These are phyloP conservation scores for Apotomis betuletana DNA, from an alignment of 2,888 invertebrate genomes.

Conservation along the genomic window DNA sequence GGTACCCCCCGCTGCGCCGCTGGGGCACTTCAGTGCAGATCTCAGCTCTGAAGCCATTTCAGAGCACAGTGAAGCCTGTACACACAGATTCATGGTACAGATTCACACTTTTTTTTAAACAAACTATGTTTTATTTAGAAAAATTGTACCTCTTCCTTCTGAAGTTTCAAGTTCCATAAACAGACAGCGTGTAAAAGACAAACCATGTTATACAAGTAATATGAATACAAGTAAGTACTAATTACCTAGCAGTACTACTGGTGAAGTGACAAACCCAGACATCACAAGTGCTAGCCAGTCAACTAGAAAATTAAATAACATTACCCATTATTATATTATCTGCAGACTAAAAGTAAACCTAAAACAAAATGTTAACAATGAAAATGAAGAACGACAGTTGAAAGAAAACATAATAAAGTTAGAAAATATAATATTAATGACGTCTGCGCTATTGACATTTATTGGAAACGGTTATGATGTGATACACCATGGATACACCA, in stretches of 20 bases:
- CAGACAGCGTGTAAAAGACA: constrained; percentile 40
- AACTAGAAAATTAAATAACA: constrained; percentile 19
- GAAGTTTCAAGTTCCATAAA: constrained; percentile 47
- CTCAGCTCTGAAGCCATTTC: constrained; percentile 89
- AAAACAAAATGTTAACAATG: constrained; percentile 64
- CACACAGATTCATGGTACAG: constrained; percentile 49
- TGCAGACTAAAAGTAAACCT: constrained; percentile 74
- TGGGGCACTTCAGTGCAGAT: constrained; percentile 87
- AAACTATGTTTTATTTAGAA: constrained; percentile 49
- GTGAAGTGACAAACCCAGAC: background rate
- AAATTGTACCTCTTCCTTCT: constrained; percentile 78
- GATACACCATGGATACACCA: too few relatives aligned
- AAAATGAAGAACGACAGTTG: constrained; percentile 5
- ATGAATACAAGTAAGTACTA: background rate
- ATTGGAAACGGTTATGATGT: background rate
- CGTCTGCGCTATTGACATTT: too few relatives aligned
- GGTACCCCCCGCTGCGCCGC: constrained; percentile 73
- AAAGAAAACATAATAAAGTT: background rate
- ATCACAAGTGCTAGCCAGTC: constrained; percentile 12
- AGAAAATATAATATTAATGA: too few relatives aligned
- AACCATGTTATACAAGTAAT: background rate
- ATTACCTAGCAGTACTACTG: constrained; percentile 1
- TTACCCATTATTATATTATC: constrained; percentile 49
- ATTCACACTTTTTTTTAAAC: constrained; percentile 44
- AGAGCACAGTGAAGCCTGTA: constrained; percentile 87